Evolutionary conservation across 2,797 vertebrate species (phyloP), one percentile per base, ranked within the genome.

Genomic region (Thalassophryne amazonica): DNA sequence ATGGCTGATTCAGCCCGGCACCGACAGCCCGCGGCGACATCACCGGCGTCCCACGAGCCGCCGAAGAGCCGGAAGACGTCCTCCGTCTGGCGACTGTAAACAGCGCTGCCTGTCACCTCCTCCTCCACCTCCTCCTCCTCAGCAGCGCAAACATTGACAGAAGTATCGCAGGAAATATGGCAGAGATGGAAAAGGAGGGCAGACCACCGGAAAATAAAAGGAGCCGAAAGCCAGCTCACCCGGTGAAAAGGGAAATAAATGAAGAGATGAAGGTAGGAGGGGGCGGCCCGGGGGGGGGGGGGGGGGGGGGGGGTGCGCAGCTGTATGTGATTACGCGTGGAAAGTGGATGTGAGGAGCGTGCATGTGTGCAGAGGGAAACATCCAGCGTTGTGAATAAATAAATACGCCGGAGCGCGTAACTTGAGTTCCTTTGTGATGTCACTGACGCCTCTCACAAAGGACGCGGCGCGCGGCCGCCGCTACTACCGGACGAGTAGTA

Each of bases 181-280:
- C 96, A 95, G 95, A 98, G 90, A 96, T 93, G 94, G 96, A 98
- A 92, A 99, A 98, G 92, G 96, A 98, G 86, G 95, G 96, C 87
- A 97, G 95, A 97, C 96, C 96, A 82, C 95, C 96, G 73, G 96
- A 99, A 97, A 97, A 94, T 92, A 99, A 98, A 76, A 89, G 96
- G 73, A 98, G 96, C 94, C 92, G 96, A 85, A 98, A 99, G 64
- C 95, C 96, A 81, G 96, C 96, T 66, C 96, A 97, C 91, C 96
- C 96, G 31, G 96, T 99, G 86, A 98, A 99, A 80, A 91, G 96
- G 86, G 96, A 97, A 81, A 98, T 98, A 84, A 97, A 98, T 73
- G 96, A 98, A 76, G 96, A 99, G 88, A 99, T 99, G 96, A 99
- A 99, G 96, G 96, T 99, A 93, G 85, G 25, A 8, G 29, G 50